phyloP scores from a whole-genome alignment of 2,888 invertebrate species.

The Bibio marci region DNA sequence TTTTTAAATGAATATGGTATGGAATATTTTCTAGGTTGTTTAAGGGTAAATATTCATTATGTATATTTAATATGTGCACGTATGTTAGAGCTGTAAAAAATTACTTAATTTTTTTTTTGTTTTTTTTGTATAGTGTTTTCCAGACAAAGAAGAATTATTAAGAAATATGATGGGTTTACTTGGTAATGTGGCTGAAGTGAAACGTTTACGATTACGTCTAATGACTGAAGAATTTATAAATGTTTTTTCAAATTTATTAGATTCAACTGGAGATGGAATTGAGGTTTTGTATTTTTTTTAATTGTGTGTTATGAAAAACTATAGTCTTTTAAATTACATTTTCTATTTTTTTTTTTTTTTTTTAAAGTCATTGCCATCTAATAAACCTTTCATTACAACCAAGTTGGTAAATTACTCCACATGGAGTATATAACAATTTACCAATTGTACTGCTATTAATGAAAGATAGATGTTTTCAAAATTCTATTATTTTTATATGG shows the following conservation, averaged over 20 bases:
- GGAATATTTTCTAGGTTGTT: slow-evolving; percentile 75
- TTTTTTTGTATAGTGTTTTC: slow-evolving; percentile 48
- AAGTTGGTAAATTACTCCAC: no score
- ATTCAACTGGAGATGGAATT: slow-evolving; percentile 79
- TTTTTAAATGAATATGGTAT: slow-evolving; percentile 82
- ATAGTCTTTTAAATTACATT: no score
- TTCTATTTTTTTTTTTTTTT: not conserved
- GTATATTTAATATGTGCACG: no score
- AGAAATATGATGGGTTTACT: slow-evolving; percentile 96
- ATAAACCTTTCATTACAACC: no score
- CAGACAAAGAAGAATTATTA: slow-evolving; percentile 73
- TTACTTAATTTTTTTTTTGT: slow-evolving; percentile 1
- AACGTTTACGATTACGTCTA: slow-evolving; percentile 57
- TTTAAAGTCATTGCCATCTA: no score
- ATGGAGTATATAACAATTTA: no score
- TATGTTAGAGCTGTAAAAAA: slow-evolving; percentile 2
- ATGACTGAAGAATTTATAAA: slow-evolving; percentile 72
- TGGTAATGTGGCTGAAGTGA: slow-evolving; percentile 93
- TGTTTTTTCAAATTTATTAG: slow-evolving; percentile 73
- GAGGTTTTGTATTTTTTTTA: no score
- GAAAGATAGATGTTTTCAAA: no score
- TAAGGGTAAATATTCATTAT: slow-evolving; percentile 42
- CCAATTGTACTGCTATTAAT: no score
- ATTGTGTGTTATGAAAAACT: no score
- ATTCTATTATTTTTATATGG: no score